A percentile compares a stretch with the other conserved stretches of the same genome.
phyloP scores from a whole-genome alignment of 2,888 invertebrate species.

The Hirtodrosophila alboralis region DNA sequence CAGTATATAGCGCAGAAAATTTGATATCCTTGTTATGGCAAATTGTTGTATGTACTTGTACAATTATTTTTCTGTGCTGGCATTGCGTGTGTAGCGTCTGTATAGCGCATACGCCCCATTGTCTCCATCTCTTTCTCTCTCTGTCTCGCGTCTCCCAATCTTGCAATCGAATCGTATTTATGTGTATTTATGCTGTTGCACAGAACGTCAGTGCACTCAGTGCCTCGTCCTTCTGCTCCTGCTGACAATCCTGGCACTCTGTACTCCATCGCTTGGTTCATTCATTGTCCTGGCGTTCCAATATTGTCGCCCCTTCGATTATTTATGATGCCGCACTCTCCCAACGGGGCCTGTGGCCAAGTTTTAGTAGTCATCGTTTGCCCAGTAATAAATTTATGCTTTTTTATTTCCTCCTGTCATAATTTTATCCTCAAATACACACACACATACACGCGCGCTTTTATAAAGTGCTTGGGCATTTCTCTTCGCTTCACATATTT shows the following conservation, averaged over 20 bases:
- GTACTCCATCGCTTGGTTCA: slow-evolving; percentile 11
- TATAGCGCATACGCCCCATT: too few species aligned
- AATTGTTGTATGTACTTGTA: slow-evolving; percentile 67
- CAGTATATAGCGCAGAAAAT: slow-evolving; percentile 65
- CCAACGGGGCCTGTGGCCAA: slow-evolving; percentile 75
- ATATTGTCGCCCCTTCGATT: slow-evolving; percentile 80
- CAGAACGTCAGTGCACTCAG: slow-evolving; percentile 56
- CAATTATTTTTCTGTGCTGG: slow-evolving; percentile 66
- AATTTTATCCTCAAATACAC: slow-evolving; percentile 77
- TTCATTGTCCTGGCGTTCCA: slow-evolving; percentile 64
- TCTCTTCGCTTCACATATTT: slow-evolving; percentile 53
- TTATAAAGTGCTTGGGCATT: slow-evolving; percentile 64
- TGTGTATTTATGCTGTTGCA: slow-evolving; percentile 56
- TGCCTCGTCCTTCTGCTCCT: slow-evolving; percentile 11
- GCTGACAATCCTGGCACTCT: background rate
- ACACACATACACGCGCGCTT: slow-evolving; percentile 35
- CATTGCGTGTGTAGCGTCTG: slow-evolving; percentile 28
- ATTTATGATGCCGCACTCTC: slow-evolving; percentile 71
- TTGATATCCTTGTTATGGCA: slow-evolving; percentile 80
- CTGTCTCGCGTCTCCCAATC: slow-evolving; percentile 6
- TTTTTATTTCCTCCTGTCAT: slow-evolving; percentile 81
- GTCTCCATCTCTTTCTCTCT: background rate
- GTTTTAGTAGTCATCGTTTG: slow-evolving; percentile 77
- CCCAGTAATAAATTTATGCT: slow-evolving; percentile 79
- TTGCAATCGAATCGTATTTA: slow-evolving; percentile 61